Evolutionary conservation across 1,140 invertebrate genomes (phyloP).

Genomic region (Amyelois transitella): DNA sequence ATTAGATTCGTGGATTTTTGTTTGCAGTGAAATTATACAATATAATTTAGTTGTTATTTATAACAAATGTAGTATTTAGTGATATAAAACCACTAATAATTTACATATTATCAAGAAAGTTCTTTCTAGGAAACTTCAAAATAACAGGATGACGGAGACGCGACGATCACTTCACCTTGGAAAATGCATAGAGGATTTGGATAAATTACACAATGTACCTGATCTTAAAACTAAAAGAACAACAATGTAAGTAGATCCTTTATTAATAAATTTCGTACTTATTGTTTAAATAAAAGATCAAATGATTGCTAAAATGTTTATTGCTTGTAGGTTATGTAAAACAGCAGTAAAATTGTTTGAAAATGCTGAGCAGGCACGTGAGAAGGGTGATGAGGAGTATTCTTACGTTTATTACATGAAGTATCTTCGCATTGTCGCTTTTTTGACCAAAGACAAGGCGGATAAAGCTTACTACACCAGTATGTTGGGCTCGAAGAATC

Average conservation of each 20-base stretch:
- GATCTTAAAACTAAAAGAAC: conserved; percentile 70
- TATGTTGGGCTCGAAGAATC: conserved; percentile 72
- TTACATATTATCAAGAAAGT: conserved; percentile 3
- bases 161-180: conserved; percentile 72
- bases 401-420: conserved; percentile 83
- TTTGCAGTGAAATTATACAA: conserved; percentile 46
- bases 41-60: conserved; percentile 33
- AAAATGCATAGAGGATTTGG: conserved; percentile 73
- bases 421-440: conserved; percentile 78
- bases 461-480: conserved; percentile 76
- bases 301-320: not conserved
- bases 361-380: conserved; percentile 71
- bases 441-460: conserved; percentile 73
- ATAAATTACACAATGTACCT: conserved; percentile 70
- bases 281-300: not conserved
- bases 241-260: conserved; percentile 61
- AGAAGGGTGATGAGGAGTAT: conserved; percentile 79
- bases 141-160: conserved; percentile 64
- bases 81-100: conserved; percentile 21
- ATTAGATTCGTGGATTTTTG: conserved; percentile 50
- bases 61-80: conserved; percentile 53
- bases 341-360: conserved; percentile 77
- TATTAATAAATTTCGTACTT: conserved; percentile 1
- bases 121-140: conserved; percentile 11
- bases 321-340: conserved; percentile 64